These are phyloP conservation scores for Acrobasis repandana DNA, from an alignment of 2,888 invertebrate genomes.

Conservation along the genomic window DNA sequence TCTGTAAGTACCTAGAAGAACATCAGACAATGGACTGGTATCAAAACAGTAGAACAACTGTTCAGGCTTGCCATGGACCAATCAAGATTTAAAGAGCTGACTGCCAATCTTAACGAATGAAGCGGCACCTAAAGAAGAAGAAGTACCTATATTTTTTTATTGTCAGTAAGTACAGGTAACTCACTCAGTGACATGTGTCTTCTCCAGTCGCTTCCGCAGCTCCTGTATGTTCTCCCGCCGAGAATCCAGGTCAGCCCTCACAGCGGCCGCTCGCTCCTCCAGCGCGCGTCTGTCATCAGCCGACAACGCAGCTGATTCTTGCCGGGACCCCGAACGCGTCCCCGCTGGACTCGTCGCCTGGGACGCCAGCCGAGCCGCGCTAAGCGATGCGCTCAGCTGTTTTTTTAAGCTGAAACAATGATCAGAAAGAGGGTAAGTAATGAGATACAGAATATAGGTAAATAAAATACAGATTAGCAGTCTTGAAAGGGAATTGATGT, in stretches of 20 bases:
- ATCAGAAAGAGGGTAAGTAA: too few species aligned
- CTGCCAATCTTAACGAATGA: too few species aligned
- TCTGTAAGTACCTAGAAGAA: too few species aligned
- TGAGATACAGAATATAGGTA: too few species aligned
- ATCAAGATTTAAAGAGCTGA: too few species aligned
- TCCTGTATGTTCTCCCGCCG: conserved; percentile 91
- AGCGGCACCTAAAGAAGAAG: too few species aligned
- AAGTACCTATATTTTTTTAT: too few species aligned
- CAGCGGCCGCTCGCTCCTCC: conserved; percentile 75
- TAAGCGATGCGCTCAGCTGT: conserved; percentile 85
- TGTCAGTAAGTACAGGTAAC: conserved; percentile 41
- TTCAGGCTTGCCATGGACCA: too few species aligned
- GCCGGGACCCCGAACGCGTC: conserved; percentile 46
- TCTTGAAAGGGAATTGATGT: neutral
- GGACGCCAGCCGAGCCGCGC: conserved; percentile 73
- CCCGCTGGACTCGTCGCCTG: conserved; percentile 62
- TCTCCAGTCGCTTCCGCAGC: conserved; percentile 89
- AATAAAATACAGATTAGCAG: neutral
- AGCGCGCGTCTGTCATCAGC: conserved; percentile 80
- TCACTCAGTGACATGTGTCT: conserved; percentile 94
- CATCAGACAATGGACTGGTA: too few species aligned
- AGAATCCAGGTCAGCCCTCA: conserved; percentile 88
- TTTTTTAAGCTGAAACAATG: conserved; percentile 81
- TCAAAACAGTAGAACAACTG: too few species aligned
- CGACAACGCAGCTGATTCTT: conserved; percentile 67